Evolutionary conservation across 2,113 vertebrate species (phyloP).

Genomic region (Oncorhynchus gorbuscha): DNA sequence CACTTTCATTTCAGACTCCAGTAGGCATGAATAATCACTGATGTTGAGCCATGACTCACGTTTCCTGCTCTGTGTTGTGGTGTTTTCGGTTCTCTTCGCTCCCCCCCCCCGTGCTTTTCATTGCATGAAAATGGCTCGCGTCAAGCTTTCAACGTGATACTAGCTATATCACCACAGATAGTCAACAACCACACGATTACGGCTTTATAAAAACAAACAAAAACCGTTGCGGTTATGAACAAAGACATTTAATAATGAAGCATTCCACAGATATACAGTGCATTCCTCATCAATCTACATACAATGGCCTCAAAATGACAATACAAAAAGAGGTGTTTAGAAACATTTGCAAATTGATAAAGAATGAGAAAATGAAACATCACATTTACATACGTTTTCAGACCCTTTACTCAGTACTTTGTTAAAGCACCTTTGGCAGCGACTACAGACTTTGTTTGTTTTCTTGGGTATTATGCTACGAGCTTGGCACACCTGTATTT

Average conservation of each 20-base stretch:
- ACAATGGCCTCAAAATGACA: too few relatives aligned
- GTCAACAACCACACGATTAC: neutral
- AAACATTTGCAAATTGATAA: slow-evolving; percentile 12
- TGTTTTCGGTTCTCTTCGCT: slow-evolving; percentile 45
- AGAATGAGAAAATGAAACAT: slow-evolving; percentile 1
- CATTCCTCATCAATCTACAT: too few relatives aligned
- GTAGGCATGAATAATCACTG: slow-evolving; percentile 70
- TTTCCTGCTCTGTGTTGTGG: slow-evolving; percentile 50
- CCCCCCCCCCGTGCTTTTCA: slow-evolving; percentile 1
- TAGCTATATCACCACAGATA: slow-evolving; percentile 29
- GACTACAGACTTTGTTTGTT: too few relatives aligned
- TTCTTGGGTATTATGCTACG: too few relatives aligned
- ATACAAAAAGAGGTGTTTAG: too few relatives aligned
- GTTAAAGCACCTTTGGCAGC: too few relatives aligned
- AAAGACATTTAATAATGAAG: slow-evolving; percentile 32
- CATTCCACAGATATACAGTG: slow-evolving; percentile 31
- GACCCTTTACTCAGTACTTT: too few relatives aligned
- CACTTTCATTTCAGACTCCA: slow-evolving; percentile 76
- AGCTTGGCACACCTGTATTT: too few relatives aligned
- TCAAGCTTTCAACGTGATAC: slow-evolving; percentile 42
- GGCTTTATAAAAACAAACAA: slow-evolving; percentile 28
- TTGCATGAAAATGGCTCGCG: slow-evolving; percentile 34
- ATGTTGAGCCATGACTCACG: slow-evolving; percentile 76
- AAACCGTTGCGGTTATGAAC: slow-evolving; percentile 51
- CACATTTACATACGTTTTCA: slow-evolving; percentile 49